Conservation (phyloP, 2,888 invertebrate species). For the Oscheius sp. region DNA sequence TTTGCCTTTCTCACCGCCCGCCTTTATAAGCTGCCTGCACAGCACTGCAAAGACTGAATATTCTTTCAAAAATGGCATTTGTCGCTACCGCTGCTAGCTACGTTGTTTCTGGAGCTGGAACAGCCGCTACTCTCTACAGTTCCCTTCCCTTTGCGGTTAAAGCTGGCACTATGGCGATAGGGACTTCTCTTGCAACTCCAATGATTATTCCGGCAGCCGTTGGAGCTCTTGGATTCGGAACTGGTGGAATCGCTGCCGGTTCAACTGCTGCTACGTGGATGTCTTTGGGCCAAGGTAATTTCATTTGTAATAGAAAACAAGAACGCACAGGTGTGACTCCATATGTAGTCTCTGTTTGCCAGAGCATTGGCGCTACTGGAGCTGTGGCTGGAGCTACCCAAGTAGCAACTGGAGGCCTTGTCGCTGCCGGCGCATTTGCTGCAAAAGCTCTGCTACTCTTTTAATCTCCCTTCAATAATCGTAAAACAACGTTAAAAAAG, state of each 20-base stretch:
- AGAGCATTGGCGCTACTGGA: slow-evolving; percentile 9
- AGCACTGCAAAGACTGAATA: too few species aligned
- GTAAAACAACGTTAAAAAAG: too few species aligned
- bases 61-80: too few species aligned
- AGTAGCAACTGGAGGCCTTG: not conserved
- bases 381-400: not conserved
- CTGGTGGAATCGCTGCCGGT: not conserved
- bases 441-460: not conserved
- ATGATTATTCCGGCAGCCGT: not conserved
- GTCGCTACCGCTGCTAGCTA: too few species aligned
- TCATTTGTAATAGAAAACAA: not conserved
- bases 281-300: not conserved
- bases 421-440: not conserved
- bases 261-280: not conserved
- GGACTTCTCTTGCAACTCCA: not conserved
- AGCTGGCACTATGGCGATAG: too few species aligned
- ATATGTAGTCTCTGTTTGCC: not conserved
- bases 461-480: too few species aligned
- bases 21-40: too few species aligned
- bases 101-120: too few species aligned
- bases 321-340: not conserved
- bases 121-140: too few species aligned
- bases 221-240: not conserved
- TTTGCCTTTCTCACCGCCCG: too few species aligned
- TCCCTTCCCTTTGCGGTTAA: too few species aligned